Evolutionary conservation across 2,797 vertebrate species (phyloP).

Genomic region (Babyrousa celebensis): DNA sequence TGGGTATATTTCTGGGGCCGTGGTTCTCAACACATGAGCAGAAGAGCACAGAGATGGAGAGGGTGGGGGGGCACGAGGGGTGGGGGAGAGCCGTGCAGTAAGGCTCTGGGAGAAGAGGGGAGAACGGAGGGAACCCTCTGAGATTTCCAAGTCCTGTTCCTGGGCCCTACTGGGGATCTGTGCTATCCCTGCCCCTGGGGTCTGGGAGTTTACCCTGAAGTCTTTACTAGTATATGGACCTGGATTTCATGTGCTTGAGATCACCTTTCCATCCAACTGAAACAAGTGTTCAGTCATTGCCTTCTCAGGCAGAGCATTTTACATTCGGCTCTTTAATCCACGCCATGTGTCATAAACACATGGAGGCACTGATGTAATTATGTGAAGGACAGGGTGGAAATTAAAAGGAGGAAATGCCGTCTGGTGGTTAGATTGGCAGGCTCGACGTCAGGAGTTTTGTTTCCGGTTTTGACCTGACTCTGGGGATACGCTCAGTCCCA

Average conservation of each 20-base stretch:
- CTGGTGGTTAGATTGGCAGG: conserved; percentile 49
- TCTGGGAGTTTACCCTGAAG: neutral
- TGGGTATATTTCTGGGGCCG: neutral
- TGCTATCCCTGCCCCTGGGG: neutral
- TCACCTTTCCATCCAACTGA: neutral
- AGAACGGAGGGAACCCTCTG: neutral
- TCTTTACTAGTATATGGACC: neutral
- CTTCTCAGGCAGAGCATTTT: conserved; percentile 50
- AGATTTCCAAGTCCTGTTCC: neutral
- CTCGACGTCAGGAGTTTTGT: conserved; percentile 64
- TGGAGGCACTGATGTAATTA: conserved; percentile 44
- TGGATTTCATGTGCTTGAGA: neutral
- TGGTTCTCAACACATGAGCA: neutral
- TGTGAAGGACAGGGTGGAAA: conserved; percentile 65
- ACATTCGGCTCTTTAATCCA: conserved; percentile 49
- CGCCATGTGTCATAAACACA: conserved; percentile 50
- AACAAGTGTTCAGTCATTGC: conserved; percentile 37
- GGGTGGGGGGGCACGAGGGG: too few relatives aligned
- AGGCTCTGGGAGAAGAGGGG: neutral
- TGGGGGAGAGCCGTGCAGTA: neutral
- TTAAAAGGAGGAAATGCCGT: conserved; percentile 40
- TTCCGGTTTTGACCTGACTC: conserved; percentile 61
- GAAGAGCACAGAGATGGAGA: neutral
- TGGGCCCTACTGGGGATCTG: neutral
- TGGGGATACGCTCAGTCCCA: neutral